Evolutionary conservation across 2,888 invertebrate species (phyloP), one percentile per base, ranked within the genome.

Genomic region (Drosophila peninsularis): DNA sequence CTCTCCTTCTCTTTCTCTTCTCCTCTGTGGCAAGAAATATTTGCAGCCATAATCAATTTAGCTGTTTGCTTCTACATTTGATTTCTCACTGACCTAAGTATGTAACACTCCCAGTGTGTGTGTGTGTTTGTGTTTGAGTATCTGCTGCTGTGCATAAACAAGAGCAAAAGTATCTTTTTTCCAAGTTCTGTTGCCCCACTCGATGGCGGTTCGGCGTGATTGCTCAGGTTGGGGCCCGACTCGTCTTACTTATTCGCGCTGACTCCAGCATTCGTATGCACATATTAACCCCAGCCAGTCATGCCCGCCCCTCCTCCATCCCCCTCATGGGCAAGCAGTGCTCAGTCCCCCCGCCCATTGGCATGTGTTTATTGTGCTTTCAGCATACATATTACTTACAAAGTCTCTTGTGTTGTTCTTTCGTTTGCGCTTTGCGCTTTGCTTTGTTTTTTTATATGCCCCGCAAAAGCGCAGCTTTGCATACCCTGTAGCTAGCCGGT

Each of bases 301-400:
- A 13, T 6, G 21, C 52, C 13, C 30, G 45, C 10, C 30, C 17
- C 45, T 0, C 14, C 21, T n/a, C 3, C 30, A 21, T 14, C 36
- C 52, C 2, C 21, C 14, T 14, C 32, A 19, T 21, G 50, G 49
- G 49, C 0, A 17, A 30, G 17, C 30, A 32, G 17, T 56, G 65
- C 52, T 53, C 52, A 50, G n/a, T 14, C 39, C n/a, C 9, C 14
- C 4, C 47, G 14, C 17, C 17, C 64, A 47, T 58, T 45, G 67
- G 63, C 63, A 62, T 81, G 55, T 73, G 65, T 78, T 63, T 78
- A 64, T 75, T 76, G 69, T 66, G 75, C 80, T 88, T 74, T 85
- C 82, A 79, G 78, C 88, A 80, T 85, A 87, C 88, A 77, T 88
- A 88, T 88, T 69, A 72, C 86, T 82, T 88, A 79, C 83, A 88